These are phyloP conservation scores for Chymomyza costata DNA, from an alignment of 1,140 invertebrate genomes.

Conservation along the genomic window DNA sequence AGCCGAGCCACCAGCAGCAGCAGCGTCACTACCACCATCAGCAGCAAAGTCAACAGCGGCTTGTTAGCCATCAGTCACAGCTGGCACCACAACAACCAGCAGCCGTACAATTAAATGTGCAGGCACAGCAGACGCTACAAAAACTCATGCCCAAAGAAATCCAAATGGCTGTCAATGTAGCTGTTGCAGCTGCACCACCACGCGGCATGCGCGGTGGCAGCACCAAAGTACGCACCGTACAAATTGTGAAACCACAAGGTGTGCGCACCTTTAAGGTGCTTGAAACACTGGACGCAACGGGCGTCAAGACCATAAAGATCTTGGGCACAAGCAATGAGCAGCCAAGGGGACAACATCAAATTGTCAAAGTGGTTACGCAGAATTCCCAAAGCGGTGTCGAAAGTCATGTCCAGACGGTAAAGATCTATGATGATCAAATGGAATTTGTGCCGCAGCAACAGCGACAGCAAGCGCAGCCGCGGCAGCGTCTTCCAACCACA, in stretches of 20 bases:
- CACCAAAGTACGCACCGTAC: constrained; percentile 55
- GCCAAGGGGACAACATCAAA: constrained; percentile 52
- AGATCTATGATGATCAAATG: constrained; percentile 57
- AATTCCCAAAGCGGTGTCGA: constrained; percentile 39
- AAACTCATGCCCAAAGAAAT: constrained; percentile 65
- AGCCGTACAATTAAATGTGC: constrained; percentile 21
- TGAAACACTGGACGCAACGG: constrained; percentile 46
- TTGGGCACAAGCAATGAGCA: constrained; percentile 53
- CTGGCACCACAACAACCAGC: background rate
- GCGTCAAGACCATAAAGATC: constrained; percentile 66
- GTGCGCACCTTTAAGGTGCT: constrained; percentile 61
- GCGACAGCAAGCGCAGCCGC: background rate
- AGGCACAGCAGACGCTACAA: constrained; percentile 57
- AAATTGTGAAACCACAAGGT: constrained; percentile 52
- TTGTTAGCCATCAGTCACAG: constrained; percentile 7
- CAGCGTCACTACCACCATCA: constrained; percentile 21
- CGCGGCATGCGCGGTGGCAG: constrained; percentile 21
- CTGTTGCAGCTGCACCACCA: constrained; percentile 34
- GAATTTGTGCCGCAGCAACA: constrained; percentile 9
- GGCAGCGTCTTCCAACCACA: background rate
- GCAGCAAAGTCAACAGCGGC: constrained; percentile 18
- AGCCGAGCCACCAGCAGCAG: constrained; percentile 13
- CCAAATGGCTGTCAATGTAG: constrained; percentile 61
- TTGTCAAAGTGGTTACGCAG: constrained; percentile 58
- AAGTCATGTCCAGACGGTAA: constrained; percentile 58